Evolutionary conservation across 2,888 invertebrate species (phyloP).

Genomic region (Lomographa bimaculata): DNA sequence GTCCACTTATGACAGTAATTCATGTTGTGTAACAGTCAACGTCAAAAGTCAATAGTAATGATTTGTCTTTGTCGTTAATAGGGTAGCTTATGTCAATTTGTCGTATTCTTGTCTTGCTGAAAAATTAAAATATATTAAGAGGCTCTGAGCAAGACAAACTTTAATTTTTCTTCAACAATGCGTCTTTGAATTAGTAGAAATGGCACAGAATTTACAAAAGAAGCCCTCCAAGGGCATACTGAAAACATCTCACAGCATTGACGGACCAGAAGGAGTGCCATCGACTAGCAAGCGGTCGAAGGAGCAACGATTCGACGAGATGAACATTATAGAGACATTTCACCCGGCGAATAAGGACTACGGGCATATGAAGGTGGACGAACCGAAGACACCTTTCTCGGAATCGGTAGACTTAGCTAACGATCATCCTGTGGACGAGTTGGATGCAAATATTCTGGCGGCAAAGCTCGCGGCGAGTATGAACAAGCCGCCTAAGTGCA

Average conservation of each 20-base stretch:
- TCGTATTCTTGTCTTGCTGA: not conserved
- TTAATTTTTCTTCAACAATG: conserved; percentile 41
- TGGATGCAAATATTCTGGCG: conserved; percentile 89
- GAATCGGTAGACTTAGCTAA: conserved; percentile 86
- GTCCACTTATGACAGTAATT: no score
- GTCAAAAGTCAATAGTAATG: no score
- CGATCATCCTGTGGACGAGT: conserved; percentile 82
- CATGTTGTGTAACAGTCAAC: no score
- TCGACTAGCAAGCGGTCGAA: conserved; percentile 78
- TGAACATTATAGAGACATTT: conserved; percentile 98
- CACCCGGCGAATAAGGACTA: conserved; percentile 99
- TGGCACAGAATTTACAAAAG: conserved; percentile 92
- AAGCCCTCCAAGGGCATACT: conserved; percentile 95
- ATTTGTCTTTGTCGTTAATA: no score
- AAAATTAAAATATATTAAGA: conserved; percentile 7
- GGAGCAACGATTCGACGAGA: conserved; percentile 97
- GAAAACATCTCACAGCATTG: conserved; percentile 96
- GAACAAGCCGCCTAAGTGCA: conserved; percentile 75
- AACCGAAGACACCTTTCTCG: conserved; percentile 96
- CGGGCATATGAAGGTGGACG: conserved; percentile 98
- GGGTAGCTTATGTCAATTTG: no score
- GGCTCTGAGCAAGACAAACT: conserved; percentile 3
- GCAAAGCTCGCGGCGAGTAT: conserved; percentile 86
- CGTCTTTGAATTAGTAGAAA: conserved; percentile 52
- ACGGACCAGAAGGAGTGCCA: conserved; percentile 83